phyloP scores from a whole-genome alignment of 2,888 invertebrate genomes.

The Anagyrus pseudococci region DNA sequence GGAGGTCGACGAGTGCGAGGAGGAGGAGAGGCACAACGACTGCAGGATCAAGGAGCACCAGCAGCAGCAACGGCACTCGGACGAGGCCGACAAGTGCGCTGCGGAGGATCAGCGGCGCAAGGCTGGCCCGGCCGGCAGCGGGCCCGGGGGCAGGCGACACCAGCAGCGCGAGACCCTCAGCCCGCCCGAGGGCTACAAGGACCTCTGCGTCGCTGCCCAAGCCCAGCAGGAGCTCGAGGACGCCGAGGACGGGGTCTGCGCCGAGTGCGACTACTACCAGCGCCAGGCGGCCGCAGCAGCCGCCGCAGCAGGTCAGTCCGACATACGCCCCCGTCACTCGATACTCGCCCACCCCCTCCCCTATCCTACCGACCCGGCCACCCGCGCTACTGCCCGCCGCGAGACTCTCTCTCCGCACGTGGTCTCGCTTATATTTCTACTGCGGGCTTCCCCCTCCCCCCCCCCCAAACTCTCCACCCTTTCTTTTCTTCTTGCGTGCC shows the following conservation, averaged over 20 bases:
- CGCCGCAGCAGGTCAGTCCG: slow-evolving; percentile 62
- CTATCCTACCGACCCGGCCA: no score
- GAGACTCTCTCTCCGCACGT: not conserved
- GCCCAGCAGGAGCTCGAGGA: slow-evolving; percentile 57
- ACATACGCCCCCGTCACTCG: not conserved
- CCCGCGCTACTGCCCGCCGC: no score
- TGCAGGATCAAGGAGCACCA: slow-evolving; percentile 23
- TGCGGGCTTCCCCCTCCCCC: not conserved
- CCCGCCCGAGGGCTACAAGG: slow-evolving; percentile 92
- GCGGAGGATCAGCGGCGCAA: slow-evolving; percentile 31
- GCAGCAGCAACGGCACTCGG: slow-evolving; percentile 3
- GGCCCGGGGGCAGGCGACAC: no score
- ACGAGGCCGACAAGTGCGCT: not conserved
- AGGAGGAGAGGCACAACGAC: slow-evolving; percentile 23
- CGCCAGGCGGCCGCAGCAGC: slow-evolving; percentile 53
- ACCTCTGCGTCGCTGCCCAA: slow-evolving; percentile 68
- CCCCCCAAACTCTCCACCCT: no score
- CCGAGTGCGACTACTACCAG: slow-evolving; percentile 67
- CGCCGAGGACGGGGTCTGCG: slow-evolving; percentile 65
- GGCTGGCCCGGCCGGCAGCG: slow-evolving; percentile 30
- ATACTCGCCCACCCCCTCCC: not conserved
- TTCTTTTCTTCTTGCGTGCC: no score
- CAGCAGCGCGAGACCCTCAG: slow-evolving; percentile 78
- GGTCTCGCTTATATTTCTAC: not conserved
- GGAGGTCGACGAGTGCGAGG: slow-evolving; percentile 43